phyloP scores from a whole-genome alignment of 2,113 vertebrate species.

The Deroptyus accipitrinus region DNA sequence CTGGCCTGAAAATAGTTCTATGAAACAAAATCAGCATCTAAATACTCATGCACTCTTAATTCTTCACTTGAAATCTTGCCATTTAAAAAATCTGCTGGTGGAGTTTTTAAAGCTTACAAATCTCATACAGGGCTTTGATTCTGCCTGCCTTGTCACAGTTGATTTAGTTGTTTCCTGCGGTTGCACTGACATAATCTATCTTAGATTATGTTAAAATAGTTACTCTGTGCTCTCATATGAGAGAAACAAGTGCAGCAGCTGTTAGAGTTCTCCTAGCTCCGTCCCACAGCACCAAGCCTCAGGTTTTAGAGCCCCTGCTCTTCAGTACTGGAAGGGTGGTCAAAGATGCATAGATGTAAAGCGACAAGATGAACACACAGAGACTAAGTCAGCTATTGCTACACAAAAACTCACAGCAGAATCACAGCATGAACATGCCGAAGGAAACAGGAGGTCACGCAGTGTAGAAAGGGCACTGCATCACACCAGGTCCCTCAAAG shows the following conservation, averaged over 20 bases:
- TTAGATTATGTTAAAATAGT: background rate
- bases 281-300: background rate
- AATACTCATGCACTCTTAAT: background rate
- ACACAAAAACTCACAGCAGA: background rate
- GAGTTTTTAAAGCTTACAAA: background rate
- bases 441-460: background rate
- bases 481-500: background rate
- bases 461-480: background rate
- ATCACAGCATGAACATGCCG: fast-evolving
- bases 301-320: background rate
- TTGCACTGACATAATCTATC: background rate
- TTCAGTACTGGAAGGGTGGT: background rate
- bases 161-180: background rate
- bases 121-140: background rate
- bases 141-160: background rate
- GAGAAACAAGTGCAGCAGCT: background rate
- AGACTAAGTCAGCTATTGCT: background rate
- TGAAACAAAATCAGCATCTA: background rate
- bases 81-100: background rate
- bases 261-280: background rate
- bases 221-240: background rate
- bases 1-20: background rate
- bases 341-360: background rate
- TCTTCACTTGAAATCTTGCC: background rate
- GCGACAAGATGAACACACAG: background rate